A percentile compares a stretch with the other conserved stretches of the same genome.
Conservation (phyloP, 2,797 vertebrate genomes). For the Mormyrus proboscirostris region DNA sequence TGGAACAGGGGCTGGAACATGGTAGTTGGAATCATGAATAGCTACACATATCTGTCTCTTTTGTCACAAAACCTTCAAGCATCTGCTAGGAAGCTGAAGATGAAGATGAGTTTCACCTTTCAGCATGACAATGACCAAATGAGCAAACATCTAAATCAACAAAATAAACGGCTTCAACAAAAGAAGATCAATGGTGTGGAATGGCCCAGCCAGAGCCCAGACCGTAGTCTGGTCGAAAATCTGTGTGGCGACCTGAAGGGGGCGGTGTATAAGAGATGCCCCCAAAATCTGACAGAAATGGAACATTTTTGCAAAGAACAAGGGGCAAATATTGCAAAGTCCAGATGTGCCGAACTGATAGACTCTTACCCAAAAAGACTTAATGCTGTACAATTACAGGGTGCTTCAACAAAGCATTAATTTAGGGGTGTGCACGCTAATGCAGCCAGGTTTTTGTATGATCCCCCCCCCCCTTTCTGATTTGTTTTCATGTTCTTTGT, state of each 20-base stretch:
- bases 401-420: neutral
- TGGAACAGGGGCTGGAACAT: neutral
- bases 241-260: neutral
- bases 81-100: neutral
- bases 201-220: neutral
- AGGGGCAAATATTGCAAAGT: neutral
- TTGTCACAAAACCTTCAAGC: neutral
- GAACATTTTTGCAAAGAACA: neutral
- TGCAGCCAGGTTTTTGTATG: neutral
- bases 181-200: neutral
- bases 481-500: neutral
- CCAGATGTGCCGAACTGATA: neutral
- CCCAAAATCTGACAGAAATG: neutral
- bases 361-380: neutral
- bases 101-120: neutral
- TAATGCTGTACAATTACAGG: neutral
- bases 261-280: neutral
- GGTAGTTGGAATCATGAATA: neutral
- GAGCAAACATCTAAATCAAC: neutral
- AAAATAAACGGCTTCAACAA: neutral
- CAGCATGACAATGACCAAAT: neutral
- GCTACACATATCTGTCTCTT: neutral
- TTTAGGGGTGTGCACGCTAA: neutral
- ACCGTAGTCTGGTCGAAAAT: neutral
- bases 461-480: neutral